These are phyloP conservation scores for Eristalinus aeneus DNA, from an alignment of 2,888 invertebrate species.

Conservation along the genomic window DNA sequence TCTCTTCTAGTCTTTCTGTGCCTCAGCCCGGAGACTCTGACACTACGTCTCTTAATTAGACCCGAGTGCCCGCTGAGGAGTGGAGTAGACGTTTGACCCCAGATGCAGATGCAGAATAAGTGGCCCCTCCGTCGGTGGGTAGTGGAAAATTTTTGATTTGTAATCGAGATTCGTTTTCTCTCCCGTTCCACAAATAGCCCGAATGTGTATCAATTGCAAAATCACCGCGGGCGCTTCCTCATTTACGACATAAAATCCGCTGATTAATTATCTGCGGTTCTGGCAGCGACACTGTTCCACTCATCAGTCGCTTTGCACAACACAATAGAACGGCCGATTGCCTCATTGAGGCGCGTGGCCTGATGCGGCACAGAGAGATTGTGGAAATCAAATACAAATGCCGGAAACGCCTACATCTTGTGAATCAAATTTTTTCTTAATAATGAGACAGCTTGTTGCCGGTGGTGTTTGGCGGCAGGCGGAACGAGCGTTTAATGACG, in stretches of 20 bases:
- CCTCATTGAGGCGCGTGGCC: constrained; percentile 2
- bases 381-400: constrained; percentile 12
- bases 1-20: constrained; percentile 2
- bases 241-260: background rate
- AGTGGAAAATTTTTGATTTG: constrained; percentile 2
- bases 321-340: background rate
- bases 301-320: background rate
- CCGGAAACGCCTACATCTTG: constrained; percentile 32
- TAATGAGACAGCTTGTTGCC: constrained; percentile 6
- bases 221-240: background rate
- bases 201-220: background rate
- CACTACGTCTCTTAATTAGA: constrained; percentile 60
- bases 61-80: constrained; percentile 32
- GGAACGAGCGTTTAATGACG: background rate
- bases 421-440: constrained; percentile 6
- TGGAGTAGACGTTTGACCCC: constrained; percentile 49
- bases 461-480: background rate
- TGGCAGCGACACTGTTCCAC: background rate
- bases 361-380: background rate
- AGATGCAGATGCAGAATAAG: constrained; percentile 55
- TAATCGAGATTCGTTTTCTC: background rate
- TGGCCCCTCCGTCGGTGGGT: background rate
- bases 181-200: constrained; percentile 15
- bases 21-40: constrained; percentile 17
- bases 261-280: constrained; percentile 25